Evolutionary conservation across 1,140 invertebrate genomes (phyloP), one percentile per base, ranked within the genome.

Genomic region (Temnothorax longispinosus): DNA sequence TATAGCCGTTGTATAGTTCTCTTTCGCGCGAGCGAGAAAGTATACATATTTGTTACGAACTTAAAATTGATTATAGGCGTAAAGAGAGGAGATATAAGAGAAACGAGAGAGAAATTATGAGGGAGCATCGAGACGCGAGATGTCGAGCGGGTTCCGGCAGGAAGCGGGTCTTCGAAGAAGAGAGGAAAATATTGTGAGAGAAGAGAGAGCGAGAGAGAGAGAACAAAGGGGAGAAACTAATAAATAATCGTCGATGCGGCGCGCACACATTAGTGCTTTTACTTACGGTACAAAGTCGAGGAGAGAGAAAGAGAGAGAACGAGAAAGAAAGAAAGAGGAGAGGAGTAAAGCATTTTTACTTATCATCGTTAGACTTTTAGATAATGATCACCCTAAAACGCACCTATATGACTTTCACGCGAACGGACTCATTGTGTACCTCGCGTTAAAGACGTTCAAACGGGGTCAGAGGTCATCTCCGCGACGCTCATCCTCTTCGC

Each of bases 321-420:
- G 47, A 27, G 62, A 60, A 52, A 47, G 62, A 60, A 52, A 47
- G 65, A 81, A 44, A 86, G 76, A 78, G 27, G 56, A 81, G 38
- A 81, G 10, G 5, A 58, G 18, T 72, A 72, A 72, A 75, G 54
- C 80, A 62, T 84, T 84, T 84, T 84, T 84, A 84, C 80, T 84
- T 84, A 81, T 81, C 50, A 81, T 71, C 78, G 69, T 84, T 75
- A 84, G 80, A 84, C 69, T 72, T 75, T 84, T 90, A 85, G 81
- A 67, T 58, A 27, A 62, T 47, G 10, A 78, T 74, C 52, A 69
- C 41, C 18, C 41, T 74, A 75, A 75, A 58, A 84, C 78, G 50
- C 78, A 56, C 21, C 62, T 71, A 56, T 81, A 71, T 44, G 35
- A 81, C 65, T 81, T 81, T 81, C 52, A 56, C 65, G 60, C 44